A percentile compares a stretch with the other conserved stretches of the same genome.
phyloP scores from a whole-genome alignment of 1,140 invertebrate species.

The Laodelphax striatellus region DNA sequence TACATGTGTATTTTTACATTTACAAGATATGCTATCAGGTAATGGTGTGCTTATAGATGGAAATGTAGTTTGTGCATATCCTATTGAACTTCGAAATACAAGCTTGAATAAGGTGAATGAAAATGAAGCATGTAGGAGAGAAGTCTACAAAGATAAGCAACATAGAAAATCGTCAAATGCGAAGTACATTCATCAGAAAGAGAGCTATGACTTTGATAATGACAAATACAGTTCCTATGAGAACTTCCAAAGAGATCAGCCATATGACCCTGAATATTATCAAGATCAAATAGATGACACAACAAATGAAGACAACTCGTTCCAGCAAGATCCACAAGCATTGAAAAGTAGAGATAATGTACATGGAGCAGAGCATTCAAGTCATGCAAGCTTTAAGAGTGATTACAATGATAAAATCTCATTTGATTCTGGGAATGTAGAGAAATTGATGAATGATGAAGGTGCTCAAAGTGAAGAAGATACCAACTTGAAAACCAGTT shows the following conservation, averaged over 20 bases:
- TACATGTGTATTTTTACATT: slow-evolving; percentile 20
- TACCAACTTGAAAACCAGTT: no score
- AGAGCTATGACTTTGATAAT: slow-evolving; percentile 8
- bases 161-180: not conserved
- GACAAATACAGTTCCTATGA: not conserved
- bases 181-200: slow-evolving; percentile 2
- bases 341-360: no score
- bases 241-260: slow-evolving; percentile 4
- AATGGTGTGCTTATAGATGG: slow-evolving; percentile 18
- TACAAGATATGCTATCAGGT: slow-evolving; percentile 23
- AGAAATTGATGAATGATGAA: no score
- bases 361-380: no score
- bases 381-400: no score
- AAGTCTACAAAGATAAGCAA: slow-evolving; percentile 1
- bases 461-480: no score
- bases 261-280: not conserved
- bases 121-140: slow-evolving; percentile 20
- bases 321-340: no score
- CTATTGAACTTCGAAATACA: slow-evolving; percentile 15
- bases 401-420: no score
- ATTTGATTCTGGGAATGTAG: no score
- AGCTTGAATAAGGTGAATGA: slow-evolving; percentile 19
- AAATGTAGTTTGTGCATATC: slow-evolving; percentile 18
- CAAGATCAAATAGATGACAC: not conserved
- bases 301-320: not conserved